phyloP scores from a whole-genome alignment of 2,888 invertebrate species.

The Acrobasis consociella region DNA sequence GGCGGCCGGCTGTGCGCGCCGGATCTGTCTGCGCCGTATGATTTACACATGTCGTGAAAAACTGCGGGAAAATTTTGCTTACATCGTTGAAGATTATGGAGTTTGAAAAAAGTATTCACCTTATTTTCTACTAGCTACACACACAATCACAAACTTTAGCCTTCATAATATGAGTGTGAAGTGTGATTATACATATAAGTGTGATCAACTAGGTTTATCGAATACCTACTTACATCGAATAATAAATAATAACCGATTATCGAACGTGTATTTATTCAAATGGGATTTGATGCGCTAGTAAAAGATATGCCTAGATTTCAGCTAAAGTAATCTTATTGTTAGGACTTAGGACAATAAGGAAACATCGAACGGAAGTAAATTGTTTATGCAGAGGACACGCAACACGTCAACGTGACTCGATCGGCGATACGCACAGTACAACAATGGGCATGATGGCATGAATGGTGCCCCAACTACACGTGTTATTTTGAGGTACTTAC shows the following conservation, averaged over 20 bases:
- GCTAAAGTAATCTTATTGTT: not conserved
- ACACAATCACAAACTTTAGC: too few species aligned
- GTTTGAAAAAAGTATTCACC: not conserved
- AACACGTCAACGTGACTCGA: conserved; percentile 18
- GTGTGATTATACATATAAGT: too few species aligned
- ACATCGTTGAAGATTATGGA: not conserved
- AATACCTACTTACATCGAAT: too few species aligned
- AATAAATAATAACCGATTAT: too few species aligned
- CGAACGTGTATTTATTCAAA: too few species aligned
- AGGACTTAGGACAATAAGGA: conserved; percentile 30
- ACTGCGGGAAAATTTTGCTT: not conserved
- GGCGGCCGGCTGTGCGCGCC: conserved; percentile 11
- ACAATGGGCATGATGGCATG: conserved; percentile 13
- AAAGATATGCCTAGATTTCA: not conserved
- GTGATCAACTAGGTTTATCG: too few species aligned
- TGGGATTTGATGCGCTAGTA: too few species aligned
- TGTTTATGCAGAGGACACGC: conserved; percentile 24
- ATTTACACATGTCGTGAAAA: conserved; percentile 2
- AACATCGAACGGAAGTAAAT: conserved; percentile 24
- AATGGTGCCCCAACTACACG: conserved; percentile 7
- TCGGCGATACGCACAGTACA: conserved; percentile 8
- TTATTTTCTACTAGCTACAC: not conserved
- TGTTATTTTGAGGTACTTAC: conserved; percentile 3
- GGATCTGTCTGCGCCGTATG: conserved; percentile 1
- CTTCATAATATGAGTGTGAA: too few species aligned